Conservation (phyloP, 2,888 invertebrate species). For the Hyles lineata region DNA sequence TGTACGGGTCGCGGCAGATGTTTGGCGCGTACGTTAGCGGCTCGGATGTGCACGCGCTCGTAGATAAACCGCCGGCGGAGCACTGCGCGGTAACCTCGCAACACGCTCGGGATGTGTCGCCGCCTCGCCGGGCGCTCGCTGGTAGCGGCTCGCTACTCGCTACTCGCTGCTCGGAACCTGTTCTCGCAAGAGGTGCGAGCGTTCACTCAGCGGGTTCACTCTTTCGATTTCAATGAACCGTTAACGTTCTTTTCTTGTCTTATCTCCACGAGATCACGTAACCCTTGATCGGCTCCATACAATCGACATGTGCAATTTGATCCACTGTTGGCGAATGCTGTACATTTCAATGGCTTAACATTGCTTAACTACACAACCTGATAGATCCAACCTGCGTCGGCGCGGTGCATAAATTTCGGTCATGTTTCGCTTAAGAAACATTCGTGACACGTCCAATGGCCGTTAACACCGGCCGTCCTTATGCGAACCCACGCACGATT, state of each 20-base stretch:
- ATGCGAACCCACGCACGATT: constrained; percentile 66
- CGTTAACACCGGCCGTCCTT: constrained; percentile 63
- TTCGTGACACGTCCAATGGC: constrained; percentile 63
- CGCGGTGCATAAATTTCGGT: constrained; percentile 15
- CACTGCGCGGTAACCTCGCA: constrained; percentile 74
- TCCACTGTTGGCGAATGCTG: not conserved
- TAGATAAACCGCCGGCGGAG: constrained; percentile 72
- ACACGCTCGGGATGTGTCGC: constrained; percentile 72
- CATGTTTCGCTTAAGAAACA: constrained; percentile 50
- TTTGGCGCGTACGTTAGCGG: constrained; percentile 49
- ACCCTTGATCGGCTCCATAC: constrained; percentile 53
- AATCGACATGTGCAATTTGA: constrained; percentile 40
- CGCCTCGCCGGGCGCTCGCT: constrained; percentile 61
- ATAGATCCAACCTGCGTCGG: constrained; percentile 37
- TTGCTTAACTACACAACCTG: constrained; percentile 28
- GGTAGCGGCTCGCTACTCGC: constrained; percentile 44
- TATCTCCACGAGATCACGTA: constrained; percentile 71
- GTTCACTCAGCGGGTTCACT: constrained; percentile 66
- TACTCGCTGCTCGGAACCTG: constrained; percentile 65
- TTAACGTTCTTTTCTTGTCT: constrained; percentile 74
- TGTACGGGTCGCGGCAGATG: constrained; percentile 51
- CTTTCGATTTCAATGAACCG: constrained; percentile 84
- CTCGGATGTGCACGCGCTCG: constrained; percentile 67
- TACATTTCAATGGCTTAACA: not conserved
- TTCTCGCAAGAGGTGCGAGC: constrained; percentile 64